phyloP scores from a whole-genome alignment of 1,140 invertebrate genomes.

The Chrysomallon squamiferum region DNA sequence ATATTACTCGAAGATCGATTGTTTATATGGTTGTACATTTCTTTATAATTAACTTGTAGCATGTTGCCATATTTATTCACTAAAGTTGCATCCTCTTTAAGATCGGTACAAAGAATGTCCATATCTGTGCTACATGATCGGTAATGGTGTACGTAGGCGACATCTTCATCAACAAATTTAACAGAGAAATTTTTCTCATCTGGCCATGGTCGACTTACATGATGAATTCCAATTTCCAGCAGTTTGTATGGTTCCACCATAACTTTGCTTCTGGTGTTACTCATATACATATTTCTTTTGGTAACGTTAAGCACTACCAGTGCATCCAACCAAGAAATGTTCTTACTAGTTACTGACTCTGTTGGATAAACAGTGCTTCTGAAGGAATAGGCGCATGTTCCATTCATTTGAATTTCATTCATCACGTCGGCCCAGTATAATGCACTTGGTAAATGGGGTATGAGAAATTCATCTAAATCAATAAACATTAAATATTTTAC shows the following conservation, averaged over 20 bases:
- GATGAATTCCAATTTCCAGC: constrained; percentile 34
- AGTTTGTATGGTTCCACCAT: constrained; percentile 23
- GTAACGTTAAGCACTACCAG: constrained; percentile 2
- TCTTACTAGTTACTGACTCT: no score
- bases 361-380: constrained; percentile 8
- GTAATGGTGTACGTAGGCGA: constrained; percentile 16
- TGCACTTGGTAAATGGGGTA: constrained; percentile 10
- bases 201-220: constrained; percentile 22
- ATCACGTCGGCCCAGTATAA: not conserved
- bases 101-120: no score
- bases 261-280: constrained; percentile 19
- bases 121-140: constrained; percentile 1
- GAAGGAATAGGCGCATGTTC: constrained; percentile 2
- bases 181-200: not conserved
- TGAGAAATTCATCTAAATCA: constrained; percentile 38
- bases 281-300: not conserved
- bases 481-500: constrained; percentile 26
- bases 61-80: no score
- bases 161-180: not conserved
- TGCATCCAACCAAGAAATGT: no score
- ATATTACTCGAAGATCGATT: no score
- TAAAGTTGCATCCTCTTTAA: no score
- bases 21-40: no score
- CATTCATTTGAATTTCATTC: not conserved
- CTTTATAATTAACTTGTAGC: no score